A percentile compares a stretch with the other conserved stretches of the same genome.
These are phyloP conservation scores for Luidia sarsii DNA, from an alignment of 53 echinoderm and acorn worm species.

Conservation along the genomic window DNA sequence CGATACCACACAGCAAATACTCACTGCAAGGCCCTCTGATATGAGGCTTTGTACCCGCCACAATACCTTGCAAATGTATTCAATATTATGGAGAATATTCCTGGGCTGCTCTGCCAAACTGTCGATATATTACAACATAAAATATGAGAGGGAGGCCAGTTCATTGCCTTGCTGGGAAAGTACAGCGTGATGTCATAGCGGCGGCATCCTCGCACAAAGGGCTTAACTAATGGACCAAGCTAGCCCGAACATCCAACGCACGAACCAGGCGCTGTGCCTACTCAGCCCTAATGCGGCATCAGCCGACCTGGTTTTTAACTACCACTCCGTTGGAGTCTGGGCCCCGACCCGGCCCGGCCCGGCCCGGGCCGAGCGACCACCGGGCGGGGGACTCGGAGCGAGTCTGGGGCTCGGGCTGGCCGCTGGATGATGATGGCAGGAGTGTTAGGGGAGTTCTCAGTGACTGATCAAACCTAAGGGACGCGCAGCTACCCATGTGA, in stretches of 20 bases:
- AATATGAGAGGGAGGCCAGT: conserved; percentile 22
- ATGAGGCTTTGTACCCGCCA: conserved; percentile 53
- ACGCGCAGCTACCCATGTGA: conserved; percentile 24
- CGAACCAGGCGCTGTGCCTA: conserved; percentile 39
- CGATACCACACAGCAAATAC: conserved; percentile 60
- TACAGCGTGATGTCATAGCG: conserved; percentile 62
- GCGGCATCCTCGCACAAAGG: conserved; percentile 25
- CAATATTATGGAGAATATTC: conserved; percentile 61
- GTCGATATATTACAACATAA: conserved; percentile 41
- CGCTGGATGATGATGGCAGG: background rate
- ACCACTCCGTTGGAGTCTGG: conserved; percentile 25
- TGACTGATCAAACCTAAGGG: conserved; percentile 48
- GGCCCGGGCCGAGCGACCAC: no score
- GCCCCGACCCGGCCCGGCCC: conserved; percentile 21
- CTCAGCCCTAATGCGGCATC: conserved; percentile 48
- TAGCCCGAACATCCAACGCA: conserved; percentile 19
- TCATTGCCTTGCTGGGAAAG: conserved; percentile 66
- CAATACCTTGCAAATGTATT: conserved; percentile 70
- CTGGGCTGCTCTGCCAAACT: conserved; percentile 11
- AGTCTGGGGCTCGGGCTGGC: background rate
- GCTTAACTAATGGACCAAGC: conserved; percentile 35
- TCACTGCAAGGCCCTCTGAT: conserved; percentile 53
- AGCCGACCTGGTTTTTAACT: conserved; percentile 48
- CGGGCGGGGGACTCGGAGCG: background rate
- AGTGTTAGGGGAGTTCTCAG: conserved; percentile 54